These are phyloP conservation scores for Perodicticus potto DNA, from an alignment of 2,797 vertebrate genomes.

Conservation along the genomic window DNA sequence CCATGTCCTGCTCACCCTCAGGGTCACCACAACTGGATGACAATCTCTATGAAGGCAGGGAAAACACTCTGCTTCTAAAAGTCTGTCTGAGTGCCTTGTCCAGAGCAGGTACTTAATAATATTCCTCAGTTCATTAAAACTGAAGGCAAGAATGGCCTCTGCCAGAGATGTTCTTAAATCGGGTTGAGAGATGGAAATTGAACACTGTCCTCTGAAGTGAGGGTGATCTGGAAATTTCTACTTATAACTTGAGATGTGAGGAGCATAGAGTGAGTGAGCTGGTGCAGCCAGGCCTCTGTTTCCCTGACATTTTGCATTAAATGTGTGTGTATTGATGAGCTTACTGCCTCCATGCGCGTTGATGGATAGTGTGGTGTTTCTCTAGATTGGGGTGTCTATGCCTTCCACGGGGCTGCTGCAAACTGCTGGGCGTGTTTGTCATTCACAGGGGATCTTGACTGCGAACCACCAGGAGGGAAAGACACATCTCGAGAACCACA, in stretches of 20 bases:
- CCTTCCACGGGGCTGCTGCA: fast-evolving
- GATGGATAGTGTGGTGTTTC: fast-evolving
- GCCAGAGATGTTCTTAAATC: neutral
- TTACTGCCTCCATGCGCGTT: too few species aligned
- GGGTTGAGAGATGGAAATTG: neutral
- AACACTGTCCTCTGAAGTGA: too few species aligned
- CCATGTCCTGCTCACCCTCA: neutral
- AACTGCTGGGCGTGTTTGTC: neutral
- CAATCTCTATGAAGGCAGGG: neutral
- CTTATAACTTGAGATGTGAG: neutral
- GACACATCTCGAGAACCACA: neutral
- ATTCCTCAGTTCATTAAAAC: neutral
- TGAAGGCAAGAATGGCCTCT: neutral
- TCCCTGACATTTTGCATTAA: neutral
- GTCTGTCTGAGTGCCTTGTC: neutral
- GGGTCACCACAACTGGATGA: neutral
- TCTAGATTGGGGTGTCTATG: fast-evolving
- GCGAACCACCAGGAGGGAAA: neutral
- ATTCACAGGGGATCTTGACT: too few species aligned
- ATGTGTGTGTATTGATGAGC: neutral
- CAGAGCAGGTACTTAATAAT: neutral
- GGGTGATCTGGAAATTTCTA: neutral
- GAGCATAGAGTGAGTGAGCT: fast-evolving
- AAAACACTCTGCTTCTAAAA: neutral
- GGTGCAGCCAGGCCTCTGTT: neutral